Evolutionary conservation across 2,113 vertebrate genomes (phyloP).

Genomic region (Colaptes auratus): DNA sequence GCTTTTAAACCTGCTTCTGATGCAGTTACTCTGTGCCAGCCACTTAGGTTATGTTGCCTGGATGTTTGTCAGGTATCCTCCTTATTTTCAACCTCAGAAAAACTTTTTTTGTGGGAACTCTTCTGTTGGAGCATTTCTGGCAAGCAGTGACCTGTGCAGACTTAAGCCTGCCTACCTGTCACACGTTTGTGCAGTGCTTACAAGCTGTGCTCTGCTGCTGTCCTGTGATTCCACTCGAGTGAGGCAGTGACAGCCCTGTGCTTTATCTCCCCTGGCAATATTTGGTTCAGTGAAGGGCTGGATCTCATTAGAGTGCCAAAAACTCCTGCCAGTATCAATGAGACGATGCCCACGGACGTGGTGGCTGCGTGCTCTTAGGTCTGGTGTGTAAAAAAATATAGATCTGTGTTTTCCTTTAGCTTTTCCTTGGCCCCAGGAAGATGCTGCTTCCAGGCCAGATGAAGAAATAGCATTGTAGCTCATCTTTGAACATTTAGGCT

Average conservation of each 20-base stretch:
- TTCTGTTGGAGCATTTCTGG: neutral
- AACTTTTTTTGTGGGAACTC: neutral
- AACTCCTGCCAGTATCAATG: neutral
- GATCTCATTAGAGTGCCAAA: neutral
- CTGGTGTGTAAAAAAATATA: neutral
- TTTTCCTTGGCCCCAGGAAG: neutral
- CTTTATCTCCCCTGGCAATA: neutral
- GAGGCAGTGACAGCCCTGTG: neutral
- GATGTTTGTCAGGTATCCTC: neutral
- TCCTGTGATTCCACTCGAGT: neutral
- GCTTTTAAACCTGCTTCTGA: neutral
- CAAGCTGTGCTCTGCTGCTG: neutral
- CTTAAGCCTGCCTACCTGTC: neutral
- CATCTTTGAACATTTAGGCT: neutral
- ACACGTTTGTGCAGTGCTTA: neutral
- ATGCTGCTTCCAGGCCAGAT: neutral
- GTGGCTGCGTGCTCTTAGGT: neutral
- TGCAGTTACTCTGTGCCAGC: neutral
- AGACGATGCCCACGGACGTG: neutral
- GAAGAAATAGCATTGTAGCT: neutral
- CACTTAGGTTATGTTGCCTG: neutral
- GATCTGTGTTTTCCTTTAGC: neutral
- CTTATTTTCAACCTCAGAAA: neutral
- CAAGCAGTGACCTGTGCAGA: neutral
- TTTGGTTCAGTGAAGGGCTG: neutral